Evolutionary conservation across 2,888 invertebrate genomes (phyloP), one percentile per base, ranked within the genome.

Genomic region (Synergus gifuensis): DNA sequence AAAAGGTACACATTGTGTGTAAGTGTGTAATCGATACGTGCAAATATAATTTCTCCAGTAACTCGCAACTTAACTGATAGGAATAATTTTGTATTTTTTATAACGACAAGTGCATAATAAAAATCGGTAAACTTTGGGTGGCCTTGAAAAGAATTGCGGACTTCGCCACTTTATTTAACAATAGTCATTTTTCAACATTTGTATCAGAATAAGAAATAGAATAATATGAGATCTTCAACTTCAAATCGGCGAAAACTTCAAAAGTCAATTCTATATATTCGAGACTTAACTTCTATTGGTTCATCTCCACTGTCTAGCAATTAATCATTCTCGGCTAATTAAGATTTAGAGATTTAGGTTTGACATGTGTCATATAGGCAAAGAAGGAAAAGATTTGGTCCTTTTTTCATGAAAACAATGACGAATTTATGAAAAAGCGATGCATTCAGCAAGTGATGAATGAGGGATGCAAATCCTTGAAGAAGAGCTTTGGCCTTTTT

Each of bases 401-500:
- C 58, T 58, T 58, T 58, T 58, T 18, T 18, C 58, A 3, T 18
- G 1, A 58, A 58, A 58, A 18, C n/a, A 58, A 9, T 8, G 58
- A 58, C 8, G 18, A 58, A 58, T 18, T 9, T 58, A 9, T 4
- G 18, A 18, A 14, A 4, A 49, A 58, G 18, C 58, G n/a, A 18
- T 18, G 18, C 58, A 18, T 58, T 58, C 58, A 18, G 58, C 18
- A 58, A 18, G 18, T 58, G 58, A 58, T 62, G 12, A 62, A 16
- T 69, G 69, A 49, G 2, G 7, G 46, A 69, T 69, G 49, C 44
- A 69, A 46, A 42, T 42, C 11, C 8, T 42, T 16, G n/a, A 66
- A 66, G 11, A 73, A 73, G 12, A 54, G 16, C n/a, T 54, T 54
- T 49, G 54, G 46, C 36, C 73, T 36, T 62, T 28, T 58, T 69